Evolutionary conservation across 2,113 vertebrate genomes (phyloP), one percentile per base, ranked within the genome.

Genomic region (Tetrao urogallus): DNA sequence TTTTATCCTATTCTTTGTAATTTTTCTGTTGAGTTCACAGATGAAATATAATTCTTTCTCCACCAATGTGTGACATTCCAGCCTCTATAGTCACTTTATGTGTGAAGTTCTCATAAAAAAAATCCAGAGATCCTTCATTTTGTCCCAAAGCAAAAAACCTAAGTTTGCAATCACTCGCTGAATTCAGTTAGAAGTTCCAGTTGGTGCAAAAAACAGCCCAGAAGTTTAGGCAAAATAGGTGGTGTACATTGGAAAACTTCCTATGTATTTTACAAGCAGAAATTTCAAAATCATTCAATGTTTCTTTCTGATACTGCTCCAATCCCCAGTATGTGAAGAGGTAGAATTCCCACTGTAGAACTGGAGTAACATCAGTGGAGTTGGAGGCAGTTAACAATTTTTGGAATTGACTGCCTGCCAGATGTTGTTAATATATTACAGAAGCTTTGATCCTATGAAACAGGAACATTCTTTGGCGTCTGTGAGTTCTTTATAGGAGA

Each of bases 31-130:
- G 27, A 70, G 15, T 57, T 86, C 40, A 85, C 9, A 60, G 12
- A 3, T 57, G 45, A 75, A 84, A 69, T 70, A 25, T 13, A 36
- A 6, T 24, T 47, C 4, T 76, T 87, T 89, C 18, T 13, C 63
- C 6, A 61, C 6, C 8, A 4, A 2, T 25, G 3, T 69, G 28
- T 38, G 21, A 32, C 5, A 66, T 18, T 50, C 60, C 27, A 11
- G 2, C 58, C 11, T 56, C 11, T 63, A 10, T 18, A 8, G 0
- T 2, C 13, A 32, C 0, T 5, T 43, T 32, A 58, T 12, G 13
- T 25, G n/a, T 64, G 32, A 70, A 80, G 12, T 4, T 47, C 8
- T 63, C 32, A 54, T 4, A 70, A 34, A 70, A 40, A 70, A 10
- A 56, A 77, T 50, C 3, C 34, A 77, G n/a, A 71, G 12, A 22